Base-by-base conservation (phyloP, 2,797 vertebrate species). In the Chelonia mydas region DNA sequence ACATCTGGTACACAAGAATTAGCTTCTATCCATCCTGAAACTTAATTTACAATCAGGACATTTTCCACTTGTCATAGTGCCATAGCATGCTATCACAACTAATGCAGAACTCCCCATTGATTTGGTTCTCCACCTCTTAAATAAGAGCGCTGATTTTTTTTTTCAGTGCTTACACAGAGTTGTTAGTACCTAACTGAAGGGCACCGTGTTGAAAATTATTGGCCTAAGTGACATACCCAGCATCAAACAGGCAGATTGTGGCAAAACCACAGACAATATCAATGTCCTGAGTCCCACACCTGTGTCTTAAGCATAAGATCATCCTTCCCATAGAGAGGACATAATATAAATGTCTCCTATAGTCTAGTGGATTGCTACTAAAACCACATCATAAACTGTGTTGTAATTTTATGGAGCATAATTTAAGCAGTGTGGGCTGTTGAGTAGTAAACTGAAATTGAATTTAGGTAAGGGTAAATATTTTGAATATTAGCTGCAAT, bases 11-110 rank as follows among this genome's bases (percentile, higher is more conserved):
- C 28, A 76, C 51, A 47, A 25, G 1, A 6, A 47, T 87, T 93
- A 21, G 21, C 5, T 23, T 41, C 19, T 74, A 50, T 78, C 74
- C 45, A 87, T 27, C 3, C 74, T 86, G 31, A 37, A 92, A 68
- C n/a, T 95, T 59, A 84, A 27, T 89, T 95, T 91, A 57, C 78
- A 88, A 23, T 92, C 90, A 57, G 23, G 92, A 85, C 74, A 49
- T 87, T 72, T 95, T 77, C 47, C 68, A 72, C 45, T 68, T 79
- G 83, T 65, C 68, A 25, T 90, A 87, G 92, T 0, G 37, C 81
- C 49, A 49, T 89, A 89, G 27, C 37, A 90, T 90, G 84, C 93
- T 97, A 95, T 17, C 5, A 78, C 90, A 95, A 81, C 0, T 15
- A 89, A 81, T 89, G 59, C 27, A 81, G n/a, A 90, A 82, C 82